Evolutionary conservation across 2,113 vertebrate species (phyloP).

Genomic region (Turnix velox): DNA sequence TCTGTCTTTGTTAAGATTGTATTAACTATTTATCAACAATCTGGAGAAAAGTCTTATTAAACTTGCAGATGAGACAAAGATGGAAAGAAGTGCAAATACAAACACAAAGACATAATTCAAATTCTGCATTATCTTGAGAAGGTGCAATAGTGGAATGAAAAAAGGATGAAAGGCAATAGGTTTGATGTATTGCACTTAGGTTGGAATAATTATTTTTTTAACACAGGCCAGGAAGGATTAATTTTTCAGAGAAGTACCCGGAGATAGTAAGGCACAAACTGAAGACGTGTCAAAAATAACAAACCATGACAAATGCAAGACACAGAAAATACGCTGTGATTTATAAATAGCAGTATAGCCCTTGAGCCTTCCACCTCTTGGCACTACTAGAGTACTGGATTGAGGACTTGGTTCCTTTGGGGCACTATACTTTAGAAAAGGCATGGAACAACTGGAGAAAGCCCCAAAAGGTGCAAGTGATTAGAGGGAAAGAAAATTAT

Average conservation of each 20-base stretch:
- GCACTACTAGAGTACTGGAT: rapidly evolving
- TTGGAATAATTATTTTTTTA: background rate
- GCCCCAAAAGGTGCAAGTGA: background rate
- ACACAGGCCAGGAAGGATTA: background rate
- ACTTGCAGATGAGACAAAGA: background rate
- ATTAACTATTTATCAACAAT: background rate
- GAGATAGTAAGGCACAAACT: background rate
- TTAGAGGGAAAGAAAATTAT: background rate
- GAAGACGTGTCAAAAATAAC: background rate
- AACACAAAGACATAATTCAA: background rate
- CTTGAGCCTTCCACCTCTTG: background rate
- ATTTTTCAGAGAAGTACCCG: background rate
- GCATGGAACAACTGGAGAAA: background rate
- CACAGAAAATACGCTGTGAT: background rate
- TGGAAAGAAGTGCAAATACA: background rate
- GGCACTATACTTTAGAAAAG: background rate
- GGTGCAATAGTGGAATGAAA: background rate
- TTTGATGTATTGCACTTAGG: background rate
- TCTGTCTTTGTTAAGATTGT: background rate
- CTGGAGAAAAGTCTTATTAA: background rate
- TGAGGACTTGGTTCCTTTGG: background rate
- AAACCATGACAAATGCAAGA: background rate
- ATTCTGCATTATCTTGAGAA: background rate
- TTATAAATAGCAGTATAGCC: background rate
- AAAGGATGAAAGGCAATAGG: background rate